Percentiles rank a stretch among this genome's conserved stretches.
Evolutionary conservation across 1,140 invertebrate species (phyloP).

Genomic region (Drosophila aff.): DNA sequence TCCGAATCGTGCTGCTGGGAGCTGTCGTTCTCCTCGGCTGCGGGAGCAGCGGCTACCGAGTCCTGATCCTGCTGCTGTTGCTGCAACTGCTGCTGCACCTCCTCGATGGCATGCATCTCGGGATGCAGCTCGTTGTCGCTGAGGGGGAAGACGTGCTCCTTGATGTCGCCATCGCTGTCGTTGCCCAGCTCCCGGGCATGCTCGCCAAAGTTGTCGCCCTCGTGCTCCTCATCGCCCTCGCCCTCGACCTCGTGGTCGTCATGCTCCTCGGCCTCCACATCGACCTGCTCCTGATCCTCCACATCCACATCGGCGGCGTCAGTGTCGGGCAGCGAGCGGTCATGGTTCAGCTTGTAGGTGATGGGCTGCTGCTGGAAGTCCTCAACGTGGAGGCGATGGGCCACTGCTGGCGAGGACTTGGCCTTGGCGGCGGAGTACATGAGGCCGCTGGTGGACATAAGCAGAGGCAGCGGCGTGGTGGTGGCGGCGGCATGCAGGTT

Average conservation of each 20-base stretch:
- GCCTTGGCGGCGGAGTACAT: constrained; percentile 63
- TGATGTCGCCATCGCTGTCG: constrained; percentile 53
- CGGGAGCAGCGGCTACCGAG: constrained; percentile 8
- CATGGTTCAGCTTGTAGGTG: constrained; percentile 79
- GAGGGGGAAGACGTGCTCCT: constrained; percentile 75
- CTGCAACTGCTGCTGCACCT: constrained; percentile 70
- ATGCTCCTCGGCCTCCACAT: constrained; percentile 49
- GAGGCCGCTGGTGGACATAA: constrained; percentile 72
- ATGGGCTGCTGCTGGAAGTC: constrained; percentile 67
- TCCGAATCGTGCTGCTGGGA: constrained; percentile 59
- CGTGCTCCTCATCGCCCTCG: constrained; percentile 55
- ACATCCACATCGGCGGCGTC: constrained; percentile 56
- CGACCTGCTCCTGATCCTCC: constrained; percentile 62
- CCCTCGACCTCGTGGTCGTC: constrained; percentile 63
- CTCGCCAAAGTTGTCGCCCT: constrained; percentile 41
- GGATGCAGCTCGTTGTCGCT: constrained; percentile 75
- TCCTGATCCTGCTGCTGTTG: constrained; percentile 59
- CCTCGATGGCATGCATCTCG: constrained; percentile 75
- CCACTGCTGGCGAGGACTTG: constrained; percentile 54
- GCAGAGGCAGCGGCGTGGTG: constrained; percentile 75
- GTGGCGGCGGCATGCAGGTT: constrained; percentile 47
- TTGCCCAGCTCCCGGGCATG: constrained; percentile 53
- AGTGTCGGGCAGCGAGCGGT: constrained; percentile 66
- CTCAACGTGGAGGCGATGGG: constrained; percentile 29
- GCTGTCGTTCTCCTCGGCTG: constrained; percentile 44